Percentiles rank a stretch among this genome's conserved stretches.
Evolutionary conservation across 2,888 invertebrate species (phyloP).

Genomic region (Nephrotoma flavescens): DNA sequence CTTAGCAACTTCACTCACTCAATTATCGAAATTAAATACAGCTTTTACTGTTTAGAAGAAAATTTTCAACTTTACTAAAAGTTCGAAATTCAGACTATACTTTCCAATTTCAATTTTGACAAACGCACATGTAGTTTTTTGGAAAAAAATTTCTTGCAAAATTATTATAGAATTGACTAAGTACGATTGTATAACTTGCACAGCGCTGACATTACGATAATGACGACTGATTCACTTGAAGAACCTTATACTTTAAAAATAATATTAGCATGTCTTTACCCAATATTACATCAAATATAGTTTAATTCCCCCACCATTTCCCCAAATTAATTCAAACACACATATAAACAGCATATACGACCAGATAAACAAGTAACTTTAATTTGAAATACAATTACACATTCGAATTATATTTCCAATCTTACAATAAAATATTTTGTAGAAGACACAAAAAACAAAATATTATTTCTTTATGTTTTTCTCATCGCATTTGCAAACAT

Average conservation of each 20-base stretch:
- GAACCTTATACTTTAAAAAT: neutral
- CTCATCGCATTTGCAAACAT: neutral
- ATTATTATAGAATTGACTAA: too few species aligned
- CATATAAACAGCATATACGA: neutral
- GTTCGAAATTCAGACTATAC: too few species aligned
- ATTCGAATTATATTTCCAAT: neutral
- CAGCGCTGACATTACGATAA: neutral
- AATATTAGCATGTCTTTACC: neutral
- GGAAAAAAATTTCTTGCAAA: too few species aligned
- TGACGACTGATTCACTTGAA: neutral
- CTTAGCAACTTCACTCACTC: too few species aligned
- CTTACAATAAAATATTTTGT: neutral
- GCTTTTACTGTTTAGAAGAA: too few species aligned
- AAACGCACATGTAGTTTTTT: too few species aligned
- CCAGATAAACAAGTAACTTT: too few species aligned
- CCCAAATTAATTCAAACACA: neutral
- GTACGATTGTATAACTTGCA: too few species aligned
- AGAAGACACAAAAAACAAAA: neutral
- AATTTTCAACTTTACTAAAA: too few species aligned
- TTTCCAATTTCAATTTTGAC: too few species aligned
- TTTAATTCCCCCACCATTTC: neutral
- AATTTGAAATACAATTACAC: neutral
- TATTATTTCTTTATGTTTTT: neutral
- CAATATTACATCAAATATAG: neutral
- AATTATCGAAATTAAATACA: too few species aligned